Percentiles rank a stretch among this genome's conserved stretches.
Evolutionary conservation across 2,888 invertebrate genomes (phyloP).

Genomic region (Sminthurinus aureus): DNA sequence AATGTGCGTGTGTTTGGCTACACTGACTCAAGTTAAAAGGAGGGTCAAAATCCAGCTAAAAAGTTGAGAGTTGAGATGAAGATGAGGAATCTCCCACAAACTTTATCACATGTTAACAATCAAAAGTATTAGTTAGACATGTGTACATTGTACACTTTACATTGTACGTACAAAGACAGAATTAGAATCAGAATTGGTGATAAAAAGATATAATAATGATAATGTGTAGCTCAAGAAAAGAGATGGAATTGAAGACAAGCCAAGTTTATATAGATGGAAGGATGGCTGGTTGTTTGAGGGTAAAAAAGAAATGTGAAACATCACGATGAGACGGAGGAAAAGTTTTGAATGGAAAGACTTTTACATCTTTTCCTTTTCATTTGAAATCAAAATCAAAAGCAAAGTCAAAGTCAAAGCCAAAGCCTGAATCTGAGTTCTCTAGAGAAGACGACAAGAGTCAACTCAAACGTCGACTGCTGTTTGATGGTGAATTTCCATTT

Average conservation of each 20-base stretch:
- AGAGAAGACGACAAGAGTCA: constrained; percentile 7
- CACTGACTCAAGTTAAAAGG: too few relatives aligned
- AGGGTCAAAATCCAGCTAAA: too few relatives aligned
- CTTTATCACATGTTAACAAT: background rate
- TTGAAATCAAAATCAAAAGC: background rate
- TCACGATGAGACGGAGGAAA: constrained; percentile 48
- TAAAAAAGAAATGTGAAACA: constrained; percentile 38
- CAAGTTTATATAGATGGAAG: background rate
- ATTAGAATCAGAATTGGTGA: background rate
- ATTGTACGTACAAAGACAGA: too few relatives aligned
- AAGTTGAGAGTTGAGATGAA: background rate
- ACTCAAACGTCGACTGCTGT: background rate
- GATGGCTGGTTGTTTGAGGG: too few relatives aligned
- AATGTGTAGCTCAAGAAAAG: background rate
- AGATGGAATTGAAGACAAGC: constrained; percentile 9
- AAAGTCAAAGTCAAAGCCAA: background rate
- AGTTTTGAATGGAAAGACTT: constrained; percentile 20
- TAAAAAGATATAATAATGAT: background rate
- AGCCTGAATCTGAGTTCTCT: background rate
- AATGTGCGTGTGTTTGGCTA: too few relatives aligned
- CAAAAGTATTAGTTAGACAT: background rate
- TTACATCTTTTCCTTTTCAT: background rate
- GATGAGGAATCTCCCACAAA: background rate
- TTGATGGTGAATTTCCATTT: background rate
- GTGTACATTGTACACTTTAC: too few relatives aligned